Evolutionary conservation across 2,888 invertebrate genomes (phyloP).

Genomic region (Eumacrocentrus americanus): DNA sequence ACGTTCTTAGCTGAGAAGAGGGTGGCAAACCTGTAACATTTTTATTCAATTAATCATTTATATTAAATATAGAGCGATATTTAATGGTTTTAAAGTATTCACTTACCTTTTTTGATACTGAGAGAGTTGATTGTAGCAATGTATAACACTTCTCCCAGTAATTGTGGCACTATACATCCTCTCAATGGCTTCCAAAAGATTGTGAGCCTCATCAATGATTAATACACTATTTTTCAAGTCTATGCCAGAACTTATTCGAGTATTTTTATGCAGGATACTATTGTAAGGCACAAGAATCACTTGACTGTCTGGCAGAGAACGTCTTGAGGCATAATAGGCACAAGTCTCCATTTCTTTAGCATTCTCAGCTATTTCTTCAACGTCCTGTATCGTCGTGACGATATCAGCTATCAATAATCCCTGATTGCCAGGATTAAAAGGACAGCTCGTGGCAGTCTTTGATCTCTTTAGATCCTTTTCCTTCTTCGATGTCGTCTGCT

Average conservation of each 20-base stretch:
- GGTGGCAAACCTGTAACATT: conserved; percentile 66
- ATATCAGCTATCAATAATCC: conserved; percentile 70
- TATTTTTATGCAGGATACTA: conserved; percentile 78
- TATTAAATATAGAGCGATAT: background rate
- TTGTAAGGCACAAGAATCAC: conserved; percentile 80
- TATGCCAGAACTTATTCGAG: conserved; percentile 68
- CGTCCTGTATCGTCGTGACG: conserved; percentile 78
- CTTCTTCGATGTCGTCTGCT: conserved; percentile 66
- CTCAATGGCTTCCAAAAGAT: conserved; percentile 87
- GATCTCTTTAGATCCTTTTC: conserved; percentile 71
- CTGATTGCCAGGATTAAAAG: conserved; percentile 63
- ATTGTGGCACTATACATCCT: conserved; percentile 84
- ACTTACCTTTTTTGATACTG: conserved; percentile 74
- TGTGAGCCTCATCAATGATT: conserved; percentile 96
- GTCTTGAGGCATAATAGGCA: conserved; percentile 90
- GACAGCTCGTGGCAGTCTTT: conserved; percentile 70
- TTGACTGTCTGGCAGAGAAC: conserved; percentile 84
- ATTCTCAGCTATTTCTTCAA: conserved; percentile 80
- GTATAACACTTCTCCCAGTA: conserved; percentile 69
- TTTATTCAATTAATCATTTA: background rate
- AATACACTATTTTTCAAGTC: conserved; percentile 77
- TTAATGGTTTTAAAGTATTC: no score
- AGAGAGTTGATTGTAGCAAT: conserved; percentile 70
- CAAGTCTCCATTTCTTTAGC: conserved; percentile 80
- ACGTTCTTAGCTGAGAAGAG: conserved; percentile 81